These are phyloP conservation scores for Bettongia penicillata DNA, from an alignment of 2,113 vertebrate species.

Conservation along the genomic window DNA sequence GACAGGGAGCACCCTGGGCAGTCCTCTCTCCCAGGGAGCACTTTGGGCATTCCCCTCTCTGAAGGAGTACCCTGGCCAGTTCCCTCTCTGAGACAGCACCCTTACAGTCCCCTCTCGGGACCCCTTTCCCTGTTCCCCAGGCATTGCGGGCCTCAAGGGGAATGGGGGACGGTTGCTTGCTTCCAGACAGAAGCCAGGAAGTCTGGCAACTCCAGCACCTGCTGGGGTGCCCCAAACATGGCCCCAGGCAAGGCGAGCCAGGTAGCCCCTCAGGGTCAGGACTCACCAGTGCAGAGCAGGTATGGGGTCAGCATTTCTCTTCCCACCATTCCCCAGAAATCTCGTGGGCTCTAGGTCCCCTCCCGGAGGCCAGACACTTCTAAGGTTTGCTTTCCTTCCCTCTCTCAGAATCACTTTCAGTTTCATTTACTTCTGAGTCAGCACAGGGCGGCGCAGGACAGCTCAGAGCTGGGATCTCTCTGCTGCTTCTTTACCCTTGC, in stretches of 20 bases:
- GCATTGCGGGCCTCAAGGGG: not conserved
- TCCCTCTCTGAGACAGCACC: too few relatives aligned
- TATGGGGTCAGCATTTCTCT: not conserved
- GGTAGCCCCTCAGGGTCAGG: not conserved
- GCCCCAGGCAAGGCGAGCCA: not conserved
- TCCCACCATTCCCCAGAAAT: not conserved
- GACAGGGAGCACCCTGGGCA: not conserved
- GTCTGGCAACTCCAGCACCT: not conserved
- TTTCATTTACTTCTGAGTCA: not conserved
- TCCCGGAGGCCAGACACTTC: not conserved
- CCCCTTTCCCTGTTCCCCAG: not conserved
- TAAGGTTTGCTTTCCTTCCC: not conserved
- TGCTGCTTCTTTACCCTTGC: not conserved
- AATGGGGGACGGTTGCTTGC: not conserved
- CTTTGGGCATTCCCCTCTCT: too few relatives aligned
- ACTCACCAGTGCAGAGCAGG: not conserved
- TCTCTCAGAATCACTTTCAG: not conserved
- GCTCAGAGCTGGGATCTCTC: not conserved
- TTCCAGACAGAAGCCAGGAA: not conserved
- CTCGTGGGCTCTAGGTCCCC: not conserved
- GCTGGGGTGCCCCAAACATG: not conserved
- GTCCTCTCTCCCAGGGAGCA: not conserved
- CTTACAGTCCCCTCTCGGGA: not conserved
- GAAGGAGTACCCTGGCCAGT: not conserved
- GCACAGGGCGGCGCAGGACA: not conserved